phyloP scores from a whole-genome alignment of 2,888 invertebrate genomes.

The Itoplectis maculator region DNA sequence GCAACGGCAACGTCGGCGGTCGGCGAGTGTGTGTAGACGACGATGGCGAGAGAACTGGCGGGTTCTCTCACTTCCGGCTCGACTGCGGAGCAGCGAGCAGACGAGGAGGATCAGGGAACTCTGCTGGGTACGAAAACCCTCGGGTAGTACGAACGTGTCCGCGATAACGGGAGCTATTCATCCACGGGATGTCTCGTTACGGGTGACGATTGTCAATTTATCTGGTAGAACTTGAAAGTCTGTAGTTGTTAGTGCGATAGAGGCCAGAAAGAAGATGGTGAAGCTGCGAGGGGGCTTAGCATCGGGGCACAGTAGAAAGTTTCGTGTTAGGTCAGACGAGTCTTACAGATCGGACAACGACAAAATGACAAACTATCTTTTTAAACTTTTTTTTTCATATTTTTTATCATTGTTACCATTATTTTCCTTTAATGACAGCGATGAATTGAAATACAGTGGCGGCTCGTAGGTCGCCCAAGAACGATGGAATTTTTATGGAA shows the following conservation, averaged over 20 bases:
- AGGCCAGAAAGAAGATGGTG: constrained; percentile 29
- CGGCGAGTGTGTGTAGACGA: constrained; percentile 21
- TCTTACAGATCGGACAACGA: constrained; percentile 51
- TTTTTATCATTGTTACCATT: not conserved
- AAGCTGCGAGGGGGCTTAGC: constrained; percentile 6
- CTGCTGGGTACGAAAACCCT: constrained; percentile 22
- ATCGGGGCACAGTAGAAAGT: constrained; percentile 55
- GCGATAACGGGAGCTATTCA: constrained; percentile 47
- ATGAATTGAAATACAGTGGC: constrained; percentile 51
- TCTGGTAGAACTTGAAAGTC: constrained; percentile 63
- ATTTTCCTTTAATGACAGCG: not conserved
- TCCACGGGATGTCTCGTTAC: constrained; percentile 56
- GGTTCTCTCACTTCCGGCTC: constrained; percentile 31
- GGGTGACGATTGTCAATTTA: constrained; percentile 64
- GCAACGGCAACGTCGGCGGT: constrained; percentile 15
- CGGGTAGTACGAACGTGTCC: constrained; percentile 44
- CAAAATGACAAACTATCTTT: constrained; percentile 24
- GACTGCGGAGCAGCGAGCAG: not conserved
- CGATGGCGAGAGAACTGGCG: constrained; percentile 33
- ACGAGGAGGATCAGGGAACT: constrained; percentile 25
- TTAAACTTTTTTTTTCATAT: not conserved
- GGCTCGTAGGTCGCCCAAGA: constrained; percentile 32
- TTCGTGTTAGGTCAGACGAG: constrained; percentile 57
- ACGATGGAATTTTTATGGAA: constrained; percentile 32
- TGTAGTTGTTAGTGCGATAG: constrained; percentile 48